Percentiles rank a stretch among this genome's conserved stretches.
These are phyloP conservation scores for Phytoseiulus persimilis DNA, from an alignment of 2,888 invertebrate genomes.

Conservation along the genomic window DNA sequence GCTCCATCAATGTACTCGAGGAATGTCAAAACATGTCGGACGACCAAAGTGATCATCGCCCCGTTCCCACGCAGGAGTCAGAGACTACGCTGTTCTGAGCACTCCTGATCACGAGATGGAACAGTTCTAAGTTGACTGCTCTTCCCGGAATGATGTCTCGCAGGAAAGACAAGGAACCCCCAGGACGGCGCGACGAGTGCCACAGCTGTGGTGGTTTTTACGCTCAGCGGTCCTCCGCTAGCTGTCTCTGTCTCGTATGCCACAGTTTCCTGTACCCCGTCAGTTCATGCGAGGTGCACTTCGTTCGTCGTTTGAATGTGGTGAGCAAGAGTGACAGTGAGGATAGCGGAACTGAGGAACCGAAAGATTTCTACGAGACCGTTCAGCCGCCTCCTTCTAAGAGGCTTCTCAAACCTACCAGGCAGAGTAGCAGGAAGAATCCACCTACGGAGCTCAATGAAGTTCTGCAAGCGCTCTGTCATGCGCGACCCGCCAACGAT, in stretches of 20 bases:
- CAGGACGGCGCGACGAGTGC: neutral
- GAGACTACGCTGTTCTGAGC: neutral
- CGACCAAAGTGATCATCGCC: neutral
- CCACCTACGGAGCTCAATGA: constrained; percentile 55
- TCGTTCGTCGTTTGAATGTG: neutral
- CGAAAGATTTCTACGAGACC: constrained; percentile 58
- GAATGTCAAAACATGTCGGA: neutral
- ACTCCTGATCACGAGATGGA: neutral
- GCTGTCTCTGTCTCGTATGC: constrained; percentile 7
- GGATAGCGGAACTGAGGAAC: constrained; percentile 91
- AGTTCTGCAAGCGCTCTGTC: constrained; percentile 57
- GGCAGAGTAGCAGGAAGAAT: constrained; percentile 44
- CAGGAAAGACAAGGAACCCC: neutral
- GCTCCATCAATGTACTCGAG: neutral
- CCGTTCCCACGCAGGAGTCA: neutral
- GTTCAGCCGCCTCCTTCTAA: constrained; percentile 42
- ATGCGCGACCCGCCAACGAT: constrained; percentile 56
- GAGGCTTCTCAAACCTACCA: constrained; percentile 41
- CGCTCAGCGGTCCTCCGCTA: constrained; percentile 12
- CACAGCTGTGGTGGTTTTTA: constrained; percentile 28
- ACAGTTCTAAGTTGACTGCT: neutral
- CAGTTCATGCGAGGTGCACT: neutral
- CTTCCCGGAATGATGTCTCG: neutral
- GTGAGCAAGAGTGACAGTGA: constrained; percentile 69
- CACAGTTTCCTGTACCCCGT: constrained; percentile 35